Base-by-base conservation (phyloP, 2,113 vertebrate species). In the Oxyruncus cristatus region DNA sequence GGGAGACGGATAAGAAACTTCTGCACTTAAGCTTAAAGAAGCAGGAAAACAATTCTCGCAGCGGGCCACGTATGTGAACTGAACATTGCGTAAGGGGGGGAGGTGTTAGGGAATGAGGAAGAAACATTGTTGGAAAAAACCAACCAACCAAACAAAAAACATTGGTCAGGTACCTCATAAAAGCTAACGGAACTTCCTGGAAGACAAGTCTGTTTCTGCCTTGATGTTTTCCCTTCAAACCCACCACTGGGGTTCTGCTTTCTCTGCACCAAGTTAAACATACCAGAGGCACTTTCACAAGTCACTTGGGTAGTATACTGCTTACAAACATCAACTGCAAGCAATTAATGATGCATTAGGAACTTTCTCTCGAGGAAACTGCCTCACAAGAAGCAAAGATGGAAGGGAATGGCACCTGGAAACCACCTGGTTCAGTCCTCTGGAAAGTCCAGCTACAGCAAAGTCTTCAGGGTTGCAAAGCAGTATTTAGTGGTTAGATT, bases 251-350 rank as follows among this genome's bases (percentile, higher is more conserved):
- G 11, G 17, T 80, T 88, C 44, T 73, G 28, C 66, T 88, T 50
- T 62, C 88, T 75, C 37, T 23, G 30, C 56, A 89, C 46, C 72
- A 95, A 77, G 46, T 44, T 44, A 94, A 94, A 90, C 74, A 92
- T 49, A 92, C 41, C 82, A 95, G 37, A 62, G 26, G 32, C 19
- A 4, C 72, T 91, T 93, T 50, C 59, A 66, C 11, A 70, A 86
- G 26, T 42, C 50, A 17, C 53, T 66, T 84, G 27, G 16, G 15
- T 14, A 62, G 59, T 35, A 47, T 10, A 49, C 11, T 42, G 70
- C 82, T 83, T 22, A 24, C 24, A 78, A 82, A 80, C 0, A 1
- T 66, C 62, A 88, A 88, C 75, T 73, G 44, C 37, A 81, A 76
- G 74, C 41, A 75, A 83, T 80, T 76, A 90, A 56, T 58, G 11